Base-by-base conservation (phyloP, 2,797 vertebrate genomes). In the Cossypha heuglini region DNA sequence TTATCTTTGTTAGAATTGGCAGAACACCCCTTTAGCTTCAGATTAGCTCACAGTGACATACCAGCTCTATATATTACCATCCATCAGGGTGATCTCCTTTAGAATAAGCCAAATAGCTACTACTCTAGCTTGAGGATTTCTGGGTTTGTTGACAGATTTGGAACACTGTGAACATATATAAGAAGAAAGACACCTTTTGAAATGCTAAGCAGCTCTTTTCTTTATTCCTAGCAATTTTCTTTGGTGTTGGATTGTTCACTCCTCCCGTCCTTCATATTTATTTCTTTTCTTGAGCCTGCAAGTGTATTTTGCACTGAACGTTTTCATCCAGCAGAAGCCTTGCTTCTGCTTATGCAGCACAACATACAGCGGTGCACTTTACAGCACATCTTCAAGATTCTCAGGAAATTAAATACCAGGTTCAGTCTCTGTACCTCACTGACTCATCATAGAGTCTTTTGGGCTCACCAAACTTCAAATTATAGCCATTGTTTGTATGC, bases 1-100 rank as follows among this genome's bases (percentile, higher is more conserved):
- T 98, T 97, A 78, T 98, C 97, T 97, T 97, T 88, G 95, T 95
- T 98, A 97, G 63, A 88, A 86, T 18, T 97, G 96, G 94, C 94
- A 96, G 91, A 92, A 96, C 9, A 3, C 57, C 62, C 87, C 84
- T 72, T 59, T 79, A 86, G 62, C 95, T 96, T 97, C 79, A 90
- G 90, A 93, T 97, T 95, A 83, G 91, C 86, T 80, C 43, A 85
- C 51, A 55, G 62, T 97, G 86, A 84, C 57, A 48, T 63, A 75
- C 38, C 17, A 59, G 48, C 31, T 83, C 83, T 86, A 78, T 93
- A 72, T 93, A 88, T 96, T 97, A 91, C 82, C 87, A 89, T 94
- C 72, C 79, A 85, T 96, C 92, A 96, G 72, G 78, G 59, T 75
- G 85, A 85, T 88, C 78, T 92, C 61, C 88, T 95, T 93, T 92